Evolutionary conservation across 1,140 invertebrate species (phyloP).

Genomic region (Tribolium castaneum): DNA sequence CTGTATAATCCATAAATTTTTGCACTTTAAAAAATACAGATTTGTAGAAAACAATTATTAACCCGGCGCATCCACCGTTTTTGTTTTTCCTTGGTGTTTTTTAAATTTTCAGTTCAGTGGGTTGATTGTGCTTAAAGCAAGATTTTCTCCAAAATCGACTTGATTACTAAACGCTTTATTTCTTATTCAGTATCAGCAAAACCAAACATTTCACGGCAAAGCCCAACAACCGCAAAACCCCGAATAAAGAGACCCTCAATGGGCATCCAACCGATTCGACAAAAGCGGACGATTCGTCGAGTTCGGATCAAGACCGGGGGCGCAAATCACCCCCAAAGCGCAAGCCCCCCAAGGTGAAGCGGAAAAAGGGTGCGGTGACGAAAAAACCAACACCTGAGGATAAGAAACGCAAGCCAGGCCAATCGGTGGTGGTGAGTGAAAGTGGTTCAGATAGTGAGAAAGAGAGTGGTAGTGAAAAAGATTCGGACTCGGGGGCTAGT

Average conservation of each 20-base stretch:
- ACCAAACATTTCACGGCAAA: constrained; percentile 69
- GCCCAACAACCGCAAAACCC: constrained; percentile 62
- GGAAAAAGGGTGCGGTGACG: constrained; percentile 71
- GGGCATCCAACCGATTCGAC: constrained; percentile 69
- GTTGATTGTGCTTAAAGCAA: no score
- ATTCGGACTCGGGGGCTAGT: constrained; percentile 71
- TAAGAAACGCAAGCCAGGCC: constrained; percentile 68
- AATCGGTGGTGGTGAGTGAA: constrained; percentile 67
- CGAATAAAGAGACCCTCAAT: constrained; percentile 64
- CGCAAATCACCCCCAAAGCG: constrained; percentile 76
- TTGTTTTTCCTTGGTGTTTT: no score
- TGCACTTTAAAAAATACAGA: no score
- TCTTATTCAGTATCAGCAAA: constrained; percentile 71
- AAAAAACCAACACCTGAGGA: constrained; percentile 63
- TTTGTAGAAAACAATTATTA: no score
- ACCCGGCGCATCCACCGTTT: no score
- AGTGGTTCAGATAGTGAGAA: constrained; percentile 76
- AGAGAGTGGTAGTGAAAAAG: constrained; percentile 71
- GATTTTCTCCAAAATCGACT: no score
- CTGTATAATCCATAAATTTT: no score
- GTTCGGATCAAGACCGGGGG: constrained; percentile 76
- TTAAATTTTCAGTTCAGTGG: no score
- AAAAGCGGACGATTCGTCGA: constrained; percentile 77
- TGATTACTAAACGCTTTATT: no score
- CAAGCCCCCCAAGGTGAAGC: constrained; percentile 79